Evolutionary conservation across 1,140 invertebrate genomes (phyloP), one percentile per base, ranked within the genome.

Genomic region (Pogonomyrmex barbatus): DNA sequence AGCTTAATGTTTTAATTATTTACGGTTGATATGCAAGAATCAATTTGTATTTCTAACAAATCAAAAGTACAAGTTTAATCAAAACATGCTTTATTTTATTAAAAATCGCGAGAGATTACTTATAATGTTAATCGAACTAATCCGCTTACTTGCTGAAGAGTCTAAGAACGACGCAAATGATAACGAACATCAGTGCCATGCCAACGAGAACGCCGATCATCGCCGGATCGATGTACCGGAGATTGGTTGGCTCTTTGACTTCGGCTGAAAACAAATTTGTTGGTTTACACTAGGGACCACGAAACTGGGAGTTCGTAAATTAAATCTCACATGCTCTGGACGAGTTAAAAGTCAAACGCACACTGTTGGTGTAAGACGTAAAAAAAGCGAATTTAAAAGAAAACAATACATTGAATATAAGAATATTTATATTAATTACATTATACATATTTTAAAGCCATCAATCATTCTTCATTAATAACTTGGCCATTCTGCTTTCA

Each of bases 141-240:
- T 45, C 68, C 78, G 96, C 96, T 96, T 96, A 98, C 98, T 97
- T 98, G 97, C 98, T 98, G 95, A 99, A 99, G 89, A 99, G 96
- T 93, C 98, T 96, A 78, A 99, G 96, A 58, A 99, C 98, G 87
- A 99, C 97, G 95, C 98, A 99, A 93, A 99, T 98, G 94, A 98
- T 98, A 94, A 99, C 96, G 95, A 98, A 99, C 98, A 99, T 99
- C 71, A 99, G 96, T 82, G 97, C 98, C 97, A 99, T 97, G 47
- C 97, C 98, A 68, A 98, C 97, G 86, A 99, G 96, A 63, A 98
- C 97, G 63, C 97, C 97, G 92, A 98, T 98, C 98, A 98, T 98
- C 36, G 98, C 97, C 65, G 98, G 98, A 95, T 98, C 98, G 78
- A 98, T 94, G 91, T 97, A 96, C 71, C 95, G 95, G 78, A 96